phyloP scores from a whole-genome alignment of 2,113 vertebrate genomes.

The Castor canadensis region DNA sequence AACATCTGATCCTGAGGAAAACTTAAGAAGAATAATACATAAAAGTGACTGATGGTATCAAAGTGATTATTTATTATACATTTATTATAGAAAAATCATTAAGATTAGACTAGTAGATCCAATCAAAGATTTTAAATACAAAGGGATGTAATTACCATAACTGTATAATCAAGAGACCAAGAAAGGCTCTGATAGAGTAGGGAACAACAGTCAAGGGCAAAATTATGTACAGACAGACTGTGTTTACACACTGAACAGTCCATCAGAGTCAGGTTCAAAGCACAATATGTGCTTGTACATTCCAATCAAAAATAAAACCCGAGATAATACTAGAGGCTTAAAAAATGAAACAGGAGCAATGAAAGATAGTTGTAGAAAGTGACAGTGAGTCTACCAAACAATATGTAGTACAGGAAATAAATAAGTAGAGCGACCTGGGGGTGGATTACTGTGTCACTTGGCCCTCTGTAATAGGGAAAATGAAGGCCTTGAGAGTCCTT shows the following conservation, averaged over 20 bases:
- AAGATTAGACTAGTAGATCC: constrained; percentile 7
- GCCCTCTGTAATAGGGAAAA: background rate
- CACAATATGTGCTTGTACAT: background rate
- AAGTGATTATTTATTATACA: constrained; percentile 31
- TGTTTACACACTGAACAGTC: background rate
- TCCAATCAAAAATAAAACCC: background rate
- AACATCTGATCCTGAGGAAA: background rate
- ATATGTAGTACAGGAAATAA: background rate
- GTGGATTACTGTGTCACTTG: background rate
- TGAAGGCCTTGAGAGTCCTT: background rate
- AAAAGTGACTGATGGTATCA: background rate
- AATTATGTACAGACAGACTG: background rate
- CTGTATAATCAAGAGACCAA: constrained; percentile 16
- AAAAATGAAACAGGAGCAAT: background rate
- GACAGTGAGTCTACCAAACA: background rate
- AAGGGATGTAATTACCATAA: constrained; percentile 3
- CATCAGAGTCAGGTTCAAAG: background rate
- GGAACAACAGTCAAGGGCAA: background rate
- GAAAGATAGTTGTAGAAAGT: background rate
- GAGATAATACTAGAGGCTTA: background rate
- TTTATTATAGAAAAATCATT: constrained; percentile 8
- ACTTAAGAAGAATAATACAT: background rate
- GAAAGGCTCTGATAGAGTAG: background rate
- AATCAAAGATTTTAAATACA: constrained; percentile 53
- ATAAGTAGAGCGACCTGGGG: background rate